Conservation (phyloP, 1,140 invertebrate genomes). For the Tribolium castaneum region DNA sequence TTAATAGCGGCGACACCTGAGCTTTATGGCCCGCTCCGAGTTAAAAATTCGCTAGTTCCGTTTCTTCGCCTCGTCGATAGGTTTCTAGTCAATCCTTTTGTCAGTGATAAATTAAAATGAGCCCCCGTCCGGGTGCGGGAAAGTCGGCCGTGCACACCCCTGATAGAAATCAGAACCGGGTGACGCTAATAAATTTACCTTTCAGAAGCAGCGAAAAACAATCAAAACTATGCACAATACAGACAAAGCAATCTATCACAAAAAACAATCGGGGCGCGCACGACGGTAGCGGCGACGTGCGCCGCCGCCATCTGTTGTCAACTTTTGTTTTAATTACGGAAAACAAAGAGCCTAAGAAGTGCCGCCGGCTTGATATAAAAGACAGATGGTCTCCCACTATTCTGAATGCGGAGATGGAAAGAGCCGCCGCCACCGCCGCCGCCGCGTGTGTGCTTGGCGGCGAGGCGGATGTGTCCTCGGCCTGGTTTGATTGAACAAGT, state of each 20-base stretch:
- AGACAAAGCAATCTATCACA: constrained; percentile 63
- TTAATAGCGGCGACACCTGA: constrained; percentile 16
- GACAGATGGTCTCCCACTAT: constrained; percentile 55
- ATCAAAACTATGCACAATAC: constrained; percentile 63
- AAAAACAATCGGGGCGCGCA: constrained; percentile 60
- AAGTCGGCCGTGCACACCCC: constrained; percentile 34
- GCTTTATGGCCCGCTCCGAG: not conserved
- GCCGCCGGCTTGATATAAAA: constrained; percentile 54
- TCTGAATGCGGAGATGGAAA: constrained; percentile 42
- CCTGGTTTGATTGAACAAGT: constrained; percentile 47
- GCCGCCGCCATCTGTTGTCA: constrained; percentile 61
- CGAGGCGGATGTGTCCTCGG: not conserved
- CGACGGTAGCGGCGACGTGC: constrained; percentile 36
- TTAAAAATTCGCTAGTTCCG: not conserved
- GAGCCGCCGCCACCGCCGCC: not conserved
- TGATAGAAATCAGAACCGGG: constrained; percentile 59
- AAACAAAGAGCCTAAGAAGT: constrained; percentile 61
- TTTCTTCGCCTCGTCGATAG: not conserved
- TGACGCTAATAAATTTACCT: constrained; percentile 62
- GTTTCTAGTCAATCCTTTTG: not conserved
- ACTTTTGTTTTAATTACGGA: constrained; percentile 64
- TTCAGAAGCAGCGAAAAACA: constrained; percentile 61
- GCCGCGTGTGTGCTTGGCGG: not conserved
- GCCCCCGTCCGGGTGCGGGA: not conserved
- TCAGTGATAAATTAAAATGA: constrained; percentile 26